These are phyloP conservation scores for Nannoperca australis DNA, from an alignment of 2,797 vertebrate genomes.

Conservation along the genomic window DNA sequence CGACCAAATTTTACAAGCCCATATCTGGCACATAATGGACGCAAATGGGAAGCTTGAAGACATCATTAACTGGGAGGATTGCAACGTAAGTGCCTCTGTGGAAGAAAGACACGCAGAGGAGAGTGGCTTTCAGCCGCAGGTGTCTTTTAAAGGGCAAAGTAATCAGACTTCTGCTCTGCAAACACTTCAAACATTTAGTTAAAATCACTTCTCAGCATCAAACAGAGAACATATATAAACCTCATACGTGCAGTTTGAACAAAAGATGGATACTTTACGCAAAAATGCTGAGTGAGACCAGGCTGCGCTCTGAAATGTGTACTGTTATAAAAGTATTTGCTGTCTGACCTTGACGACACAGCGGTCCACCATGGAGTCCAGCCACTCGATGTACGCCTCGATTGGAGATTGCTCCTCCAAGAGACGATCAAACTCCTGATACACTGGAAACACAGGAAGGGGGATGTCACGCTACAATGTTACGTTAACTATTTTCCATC, in stretches of 20 bases:
- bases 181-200: constrained; percentile 28
- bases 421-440: constrained; percentile 98
- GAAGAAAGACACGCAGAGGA: constrained; percentile 63
- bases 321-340: neutral
- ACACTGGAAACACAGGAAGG: constrained; percentile 86
- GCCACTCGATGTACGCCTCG: constrained; percentile 97
- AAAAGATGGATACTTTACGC: neutral
- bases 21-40: constrained; percentile 87
- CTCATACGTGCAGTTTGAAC: neutral
- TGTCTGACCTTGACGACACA: constrained; percentile 96
- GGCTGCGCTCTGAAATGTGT: neutral
- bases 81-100: constrained; percentile 66
- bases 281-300: constrained; percentile 13
- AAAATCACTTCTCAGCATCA: neutral
- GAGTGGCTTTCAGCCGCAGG: constrained; percentile 62
- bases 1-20: constrained; percentile 87
- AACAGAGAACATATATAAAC: neutral
- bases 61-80: constrained; percentile 86
- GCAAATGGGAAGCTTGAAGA: constrained; percentile 87
- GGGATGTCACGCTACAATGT: constrained; percentile 10
- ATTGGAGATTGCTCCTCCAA: constrained; percentile 98
- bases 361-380: constrained; percentile 99
- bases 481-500: neutral
- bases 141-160: constrained; percentile 46
- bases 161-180: constrained; percentile 23